Evolutionary conservation across 2,797 vertebrate genomes (phyloP), one percentile per base, ranked within the genome.

Genomic region (Toxotes lorentzi): DNA sequence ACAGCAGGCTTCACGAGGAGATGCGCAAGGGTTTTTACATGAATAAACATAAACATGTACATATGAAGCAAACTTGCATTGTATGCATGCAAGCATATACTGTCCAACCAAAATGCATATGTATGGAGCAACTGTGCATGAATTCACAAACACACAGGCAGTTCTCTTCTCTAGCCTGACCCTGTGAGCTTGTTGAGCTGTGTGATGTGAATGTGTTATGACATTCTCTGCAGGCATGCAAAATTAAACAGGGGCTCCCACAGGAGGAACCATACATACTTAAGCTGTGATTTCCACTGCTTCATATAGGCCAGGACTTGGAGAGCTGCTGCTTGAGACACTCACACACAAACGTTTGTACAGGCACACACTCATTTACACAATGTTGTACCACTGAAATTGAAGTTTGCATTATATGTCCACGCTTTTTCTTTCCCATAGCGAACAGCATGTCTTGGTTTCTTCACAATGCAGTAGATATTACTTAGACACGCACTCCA

Each of bases 171-270:
- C 43, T 5, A 43, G 73, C 66, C 71, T 86, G 83, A 89, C 79
- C 89, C 85, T 58, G 70, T 67, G 73, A 90, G 86, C 83, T 89
- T 86, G 87, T 88, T 84, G 88, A 86, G 81, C 88, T 86, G 79
- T 88, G 90, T 94, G 94, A 95, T 90, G 82, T 77, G 89, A 91
- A 94, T 93, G 84, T 91, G 88, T 90, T 90, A 91, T 91, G 93
- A 92, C 93, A 89, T 82, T 85, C 86, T 91, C 89, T 89, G 85
- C 86, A 90, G 89, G 76, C 90, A 93, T 94, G 86, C 83, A 93
- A 92, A 93, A 94, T 94, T 93, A 87, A 95, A 92, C 88, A 87
- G 83, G 83, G 72, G 41, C 86, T 92, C 91, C 89, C 89, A 85
- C 86, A 83, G 85, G 89, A 91, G 82, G 77, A 88, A 75, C 78